Conservation (phyloP, 1,140 invertebrate species). For the Orchesella cincta region DNA sequence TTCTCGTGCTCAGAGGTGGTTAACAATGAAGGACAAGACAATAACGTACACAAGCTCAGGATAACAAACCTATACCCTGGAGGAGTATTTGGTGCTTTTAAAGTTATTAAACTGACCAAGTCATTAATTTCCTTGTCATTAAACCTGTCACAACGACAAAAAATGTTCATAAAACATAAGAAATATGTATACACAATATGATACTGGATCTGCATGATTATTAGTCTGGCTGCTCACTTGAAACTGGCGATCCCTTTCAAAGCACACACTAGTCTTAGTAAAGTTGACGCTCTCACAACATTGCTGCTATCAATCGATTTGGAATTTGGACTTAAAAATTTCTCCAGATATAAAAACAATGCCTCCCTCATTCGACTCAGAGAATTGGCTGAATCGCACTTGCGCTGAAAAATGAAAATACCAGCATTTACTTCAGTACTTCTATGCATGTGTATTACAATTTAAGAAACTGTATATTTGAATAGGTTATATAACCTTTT, state of each 20-base stretch:
- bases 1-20: slow-evolving; percentile 77
- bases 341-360: slow-evolving; percentile 69
- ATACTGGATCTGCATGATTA: not conserved
- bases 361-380: slow-evolving; percentile 77
- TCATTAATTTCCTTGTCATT: slow-evolving; percentile 88
- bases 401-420: slow-evolving; percentile 60
- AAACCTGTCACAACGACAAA: slow-evolving; percentile 63
- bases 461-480: slow-evolving; percentile 26
- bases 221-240: slow-evolving; percentile 64
- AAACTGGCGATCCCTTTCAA: slow-evolving; percentile 87
- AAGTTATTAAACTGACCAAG: slow-evolving; percentile 81
- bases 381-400: slow-evolving; percentile 71
- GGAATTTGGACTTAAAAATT: slow-evolving; percentile 62
- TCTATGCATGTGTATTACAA: too few species aligned
- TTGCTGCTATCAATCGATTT: slow-evolving; percentile 65
- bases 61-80: slow-evolving; percentile 92
- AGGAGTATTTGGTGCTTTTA: slow-evolving; percentile 82
- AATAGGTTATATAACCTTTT: slow-evolving; percentile 65
- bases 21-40: slow-evolving; percentile 88
- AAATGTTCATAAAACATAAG: not conserved
- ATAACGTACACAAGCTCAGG: slow-evolving; percentile 88
- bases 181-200: slow-evolving; percentile 15
- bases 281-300: slow-evolving; percentile 77
- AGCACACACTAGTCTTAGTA: slow-evolving; percentile 85
- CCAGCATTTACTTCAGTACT: not conserved